A percentile compares a stretch with the other conserved stretches of the same genome.
Evolutionary conservation across 2,888 invertebrate genomes (phyloP).

Genomic region (Salpingus planirostris): DNA sequence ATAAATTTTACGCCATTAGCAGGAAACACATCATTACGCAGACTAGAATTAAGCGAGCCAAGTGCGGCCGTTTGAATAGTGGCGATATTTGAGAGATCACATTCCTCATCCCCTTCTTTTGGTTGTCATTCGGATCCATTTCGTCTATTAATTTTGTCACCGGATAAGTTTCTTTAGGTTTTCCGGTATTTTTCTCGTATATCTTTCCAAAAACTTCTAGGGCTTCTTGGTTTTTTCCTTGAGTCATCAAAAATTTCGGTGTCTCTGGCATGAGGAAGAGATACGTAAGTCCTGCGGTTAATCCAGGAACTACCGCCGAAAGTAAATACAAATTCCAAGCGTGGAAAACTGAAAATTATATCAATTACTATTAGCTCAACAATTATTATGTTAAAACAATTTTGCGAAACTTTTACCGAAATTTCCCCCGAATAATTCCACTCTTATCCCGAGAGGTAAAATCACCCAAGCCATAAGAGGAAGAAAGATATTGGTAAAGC

Average conservation of each 20-base stretch:
- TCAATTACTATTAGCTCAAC: no score
- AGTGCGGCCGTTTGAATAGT: slow-evolving; percentile 51
- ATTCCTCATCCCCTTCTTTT: slow-evolving; percentile 43
- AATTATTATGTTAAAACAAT: no score
- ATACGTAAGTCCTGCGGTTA: slow-evolving; percentile 50
- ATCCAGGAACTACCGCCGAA: slow-evolving; percentile 50
- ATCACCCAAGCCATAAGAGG: slow-evolving; percentile 62
- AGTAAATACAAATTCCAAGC: slow-evolving; percentile 52
- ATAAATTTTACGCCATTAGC: slow-evolving; percentile 49
- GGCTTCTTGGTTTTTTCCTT: slow-evolving; percentile 55
- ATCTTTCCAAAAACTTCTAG: slow-evolving; percentile 51
- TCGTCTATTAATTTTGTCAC: slow-evolving; percentile 31
- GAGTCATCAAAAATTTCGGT: slow-evolving; percentile 63
- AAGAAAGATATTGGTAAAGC: slow-evolving; percentile 51
- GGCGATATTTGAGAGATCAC: slow-evolving; percentile 54
- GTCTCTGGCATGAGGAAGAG: slow-evolving; percentile 59
- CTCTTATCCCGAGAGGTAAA: slow-evolving; percentile 51
- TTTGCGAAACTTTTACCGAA: slow-evolving; percentile 2
- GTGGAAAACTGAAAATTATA: slow-evolving; percentile 43
- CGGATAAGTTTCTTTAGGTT: slow-evolving; percentile 49
- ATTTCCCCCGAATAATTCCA: slow-evolving; percentile 34
- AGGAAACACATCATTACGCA: slow-evolving; percentile 54
- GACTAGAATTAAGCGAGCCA: slow-evolving; percentile 49
- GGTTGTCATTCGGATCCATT: slow-evolving; percentile 29
- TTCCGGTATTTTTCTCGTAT: slow-evolving; percentile 53